A percentile compares a stretch with the other conserved stretches of the same genome.
phyloP scores from a whole-genome alignment of 2,113 vertebrate species.

The Myiopsitta monachus region DNA sequence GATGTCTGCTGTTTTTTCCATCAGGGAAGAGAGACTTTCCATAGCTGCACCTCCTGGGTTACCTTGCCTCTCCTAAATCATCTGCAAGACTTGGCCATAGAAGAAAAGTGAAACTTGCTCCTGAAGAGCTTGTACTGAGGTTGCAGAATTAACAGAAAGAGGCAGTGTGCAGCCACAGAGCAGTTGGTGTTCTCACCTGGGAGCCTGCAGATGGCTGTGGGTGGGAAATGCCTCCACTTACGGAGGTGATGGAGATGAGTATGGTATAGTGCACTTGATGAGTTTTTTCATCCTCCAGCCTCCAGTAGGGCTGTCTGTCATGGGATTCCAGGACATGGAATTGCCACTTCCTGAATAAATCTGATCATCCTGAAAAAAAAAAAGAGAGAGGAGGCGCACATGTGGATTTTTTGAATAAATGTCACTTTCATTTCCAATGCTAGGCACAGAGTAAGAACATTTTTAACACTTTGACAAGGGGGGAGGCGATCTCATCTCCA shows the following conservation, averaged over 20 bases:
- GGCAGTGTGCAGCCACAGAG: constrained; percentile 51
- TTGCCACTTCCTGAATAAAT: constrained; percentile 89
- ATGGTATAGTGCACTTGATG: constrained; percentile 91
- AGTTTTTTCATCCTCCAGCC: constrained; percentile 69
- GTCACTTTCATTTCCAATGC: constrained; percentile 80
- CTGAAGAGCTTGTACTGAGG: constrained; percentile 42
- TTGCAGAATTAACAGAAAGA: constrained; percentile 68
- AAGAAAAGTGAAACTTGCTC: constrained; percentile 53
- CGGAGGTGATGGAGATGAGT: constrained; percentile 91
- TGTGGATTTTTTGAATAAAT: constrained; percentile 78
- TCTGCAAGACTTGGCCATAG: background rate
- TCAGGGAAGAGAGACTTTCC: background rate
- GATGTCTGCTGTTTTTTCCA: constrained; percentile 5
- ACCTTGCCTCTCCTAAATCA: constrained; percentile 23
- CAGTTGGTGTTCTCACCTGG: constrained; percentile 71
- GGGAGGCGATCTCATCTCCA: constrained; percentile 74
- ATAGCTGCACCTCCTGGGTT: background rate
- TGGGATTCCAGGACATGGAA: constrained; percentile 85
- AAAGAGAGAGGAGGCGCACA: constrained; percentile 76
- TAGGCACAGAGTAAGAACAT: constrained; percentile 71
- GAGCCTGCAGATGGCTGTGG: constrained; percentile 76
- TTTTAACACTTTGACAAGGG: constrained; percentile 75
- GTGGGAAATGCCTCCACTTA: constrained; percentile 90
- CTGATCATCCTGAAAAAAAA: constrained; percentile 85
- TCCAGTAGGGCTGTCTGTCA: constrained; percentile 90